Evolutionary conservation across 92 coral and sea anemone species (phyloP).

Genomic region (Parazoanthus darwini): DNA sequence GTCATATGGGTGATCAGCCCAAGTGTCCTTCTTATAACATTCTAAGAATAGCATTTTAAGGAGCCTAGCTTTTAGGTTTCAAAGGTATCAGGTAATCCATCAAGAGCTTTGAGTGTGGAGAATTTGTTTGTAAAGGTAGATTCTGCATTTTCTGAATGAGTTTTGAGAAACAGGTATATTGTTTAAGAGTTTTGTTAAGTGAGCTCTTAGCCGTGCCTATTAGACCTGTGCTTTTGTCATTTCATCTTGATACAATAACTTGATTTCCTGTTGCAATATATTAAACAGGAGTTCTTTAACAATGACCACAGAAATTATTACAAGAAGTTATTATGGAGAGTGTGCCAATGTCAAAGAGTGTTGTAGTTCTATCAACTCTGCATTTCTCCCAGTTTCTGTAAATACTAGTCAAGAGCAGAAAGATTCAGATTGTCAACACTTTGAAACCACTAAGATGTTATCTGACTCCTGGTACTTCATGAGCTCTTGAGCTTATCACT

Average conservation of each 20-base stretch:
- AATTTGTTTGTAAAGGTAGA: conserved; percentile 43
- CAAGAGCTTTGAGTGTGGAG: conserved; percentile 37
- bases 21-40: background rate
- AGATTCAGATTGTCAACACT: background rate
- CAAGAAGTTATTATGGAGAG: background rate
- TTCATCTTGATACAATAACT: background rate
- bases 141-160: background rate
- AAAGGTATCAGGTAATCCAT: background rate
- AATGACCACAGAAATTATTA: background rate
- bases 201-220: conserved; percentile 4
- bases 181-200: conserved; percentile 1
- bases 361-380: background rate
- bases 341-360: background rate
- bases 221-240: background rate
- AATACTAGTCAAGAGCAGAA: background rate
- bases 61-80: background rate
- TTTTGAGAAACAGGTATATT: background rate
- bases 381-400: background rate
- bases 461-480: background rate
- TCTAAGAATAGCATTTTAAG: conserved; percentile 11
- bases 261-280: conserved; percentile 6
- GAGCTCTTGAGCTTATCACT: background rate
- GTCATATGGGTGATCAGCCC: background rate
- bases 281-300: background rate
- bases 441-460: background rate